Evolutionary conservation across 2,888 invertebrate genomes (phyloP).

Genomic region (Acheta domesticus): DNA sequence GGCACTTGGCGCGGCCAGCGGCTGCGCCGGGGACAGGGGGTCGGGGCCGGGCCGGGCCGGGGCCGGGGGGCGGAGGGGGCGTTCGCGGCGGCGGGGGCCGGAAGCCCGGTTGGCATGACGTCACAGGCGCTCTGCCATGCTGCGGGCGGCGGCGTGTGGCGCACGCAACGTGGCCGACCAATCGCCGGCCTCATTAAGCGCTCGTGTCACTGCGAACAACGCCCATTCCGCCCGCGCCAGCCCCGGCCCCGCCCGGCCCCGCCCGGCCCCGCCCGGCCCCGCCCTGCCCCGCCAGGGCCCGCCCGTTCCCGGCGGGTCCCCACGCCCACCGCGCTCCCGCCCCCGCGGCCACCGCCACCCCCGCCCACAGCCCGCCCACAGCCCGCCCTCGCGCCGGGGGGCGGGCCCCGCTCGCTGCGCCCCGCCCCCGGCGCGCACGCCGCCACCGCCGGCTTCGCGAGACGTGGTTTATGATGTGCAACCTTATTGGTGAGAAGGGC

Average conservation of each 20-base stretch:
- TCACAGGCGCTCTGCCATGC: conserved; percentile 8
- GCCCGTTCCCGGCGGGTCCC: neutral
- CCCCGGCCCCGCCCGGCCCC: neutral
- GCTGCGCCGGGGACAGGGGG: too few species aligned
- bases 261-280: neutral
- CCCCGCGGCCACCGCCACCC: neutral
- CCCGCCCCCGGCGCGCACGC: neutral
- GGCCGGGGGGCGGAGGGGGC: neutral
- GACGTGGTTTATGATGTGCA: neutral
- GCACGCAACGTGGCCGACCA: conserved; percentile 10
- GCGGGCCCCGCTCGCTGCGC: neutral
- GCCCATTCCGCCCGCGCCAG: neutral
- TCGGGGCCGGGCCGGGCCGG: neutral
- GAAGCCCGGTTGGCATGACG: neutral
- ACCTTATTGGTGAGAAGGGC: neutral
- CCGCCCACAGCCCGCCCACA: neutral
- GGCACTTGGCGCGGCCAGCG: too few species aligned
- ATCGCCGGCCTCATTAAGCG: conserved; percentile 7
- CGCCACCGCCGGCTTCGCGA: neutral
- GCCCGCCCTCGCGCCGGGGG: neutral
- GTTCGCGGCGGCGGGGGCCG: conserved; percentile 4
- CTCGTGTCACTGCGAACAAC: neutral
- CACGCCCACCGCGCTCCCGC: neutral
- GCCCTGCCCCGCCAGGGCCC: neutral
- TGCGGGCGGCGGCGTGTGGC: conserved; percentile 11